A percentile compares a stretch with the other conserved stretches of the same genome.
Conservation (phyloP, 2,113 vertebrate genomes). For the Pristiophorus japonicus region DNA sequence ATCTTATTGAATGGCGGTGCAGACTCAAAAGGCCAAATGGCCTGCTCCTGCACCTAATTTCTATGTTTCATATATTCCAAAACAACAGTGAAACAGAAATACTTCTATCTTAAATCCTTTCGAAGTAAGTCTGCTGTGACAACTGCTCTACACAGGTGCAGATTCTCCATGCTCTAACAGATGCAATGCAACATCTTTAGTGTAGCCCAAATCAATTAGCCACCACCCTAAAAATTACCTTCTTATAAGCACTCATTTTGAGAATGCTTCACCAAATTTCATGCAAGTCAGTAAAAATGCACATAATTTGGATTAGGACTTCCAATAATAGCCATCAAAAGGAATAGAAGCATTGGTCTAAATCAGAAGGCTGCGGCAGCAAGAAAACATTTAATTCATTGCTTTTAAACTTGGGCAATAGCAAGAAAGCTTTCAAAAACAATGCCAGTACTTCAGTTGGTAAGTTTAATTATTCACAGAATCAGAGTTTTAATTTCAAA, state of each 20-base stretch:
- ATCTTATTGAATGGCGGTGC: no score
- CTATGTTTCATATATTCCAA: no score
- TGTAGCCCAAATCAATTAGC: neutral
- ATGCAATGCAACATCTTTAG: neutral
- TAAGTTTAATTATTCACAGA: conserved; percentile 41
- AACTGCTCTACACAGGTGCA: neutral
- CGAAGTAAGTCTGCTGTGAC: neutral
- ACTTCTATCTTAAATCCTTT: neutral
- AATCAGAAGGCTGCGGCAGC: neutral
- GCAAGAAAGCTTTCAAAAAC: neutral
- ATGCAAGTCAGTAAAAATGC: neutral
- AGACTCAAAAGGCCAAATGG: no score
- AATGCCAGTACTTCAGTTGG: neutral
- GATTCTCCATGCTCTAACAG: neutral
- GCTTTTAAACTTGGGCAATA: neutral
- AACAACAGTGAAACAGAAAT: neutral
- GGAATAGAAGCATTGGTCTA: neutral
- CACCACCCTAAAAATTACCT: neutral
- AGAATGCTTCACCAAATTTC: neutral
- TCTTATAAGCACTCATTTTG: neutral
- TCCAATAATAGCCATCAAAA: neutral
- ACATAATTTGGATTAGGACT: neutral
- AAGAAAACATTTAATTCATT: neutral
- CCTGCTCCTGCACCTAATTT: no score
- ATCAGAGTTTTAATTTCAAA: neutral